Evolutionary conservation across 2,888 invertebrate species (phyloP).

Genomic region (Lapara coniferarum): DNA sequence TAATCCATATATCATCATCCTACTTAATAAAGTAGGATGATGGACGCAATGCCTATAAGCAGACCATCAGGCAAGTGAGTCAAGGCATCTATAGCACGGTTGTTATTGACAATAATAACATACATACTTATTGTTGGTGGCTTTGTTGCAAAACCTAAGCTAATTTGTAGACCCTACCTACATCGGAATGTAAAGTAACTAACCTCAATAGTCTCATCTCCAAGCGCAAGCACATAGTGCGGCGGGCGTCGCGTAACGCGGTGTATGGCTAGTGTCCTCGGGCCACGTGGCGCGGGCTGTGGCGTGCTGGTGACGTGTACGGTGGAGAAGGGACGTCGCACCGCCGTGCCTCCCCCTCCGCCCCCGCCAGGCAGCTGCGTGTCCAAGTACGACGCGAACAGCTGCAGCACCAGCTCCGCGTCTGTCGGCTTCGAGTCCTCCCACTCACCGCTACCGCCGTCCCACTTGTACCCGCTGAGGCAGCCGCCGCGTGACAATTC

Average conservation of each 20-base stretch:
- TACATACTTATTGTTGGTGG: too few species aligned
- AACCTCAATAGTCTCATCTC: slow-evolving; percentile 56
- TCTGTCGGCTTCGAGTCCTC: slow-evolving; percentile 93
- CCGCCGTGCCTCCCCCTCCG: slow-evolving; percentile 56
- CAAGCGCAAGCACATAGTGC: slow-evolving; percentile 87
- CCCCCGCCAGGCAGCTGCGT: slow-evolving; percentile 85
- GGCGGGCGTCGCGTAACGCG: slow-evolving; percentile 84
- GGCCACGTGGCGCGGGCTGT: slow-evolving; percentile 82
- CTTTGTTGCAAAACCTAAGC: too few species aligned
- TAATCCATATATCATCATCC: too few species aligned
- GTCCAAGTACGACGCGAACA: slow-evolving; percentile 94
- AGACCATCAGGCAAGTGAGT: too few species aligned
- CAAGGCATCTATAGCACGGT: background rate
- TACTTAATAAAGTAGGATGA: too few species aligned
- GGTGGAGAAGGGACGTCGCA: slow-evolving; percentile 57
- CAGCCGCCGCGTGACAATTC: slow-evolving; percentile 93
- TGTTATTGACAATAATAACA: slow-evolving; percentile 6
- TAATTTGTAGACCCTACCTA: too few species aligned
- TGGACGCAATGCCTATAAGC: too few species aligned
- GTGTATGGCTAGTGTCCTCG: slow-evolving; percentile 84
- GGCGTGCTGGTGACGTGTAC: slow-evolving; percentile 36
- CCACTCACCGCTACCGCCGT: slow-evolving; percentile 92
- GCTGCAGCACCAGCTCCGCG: slow-evolving; percentile 92
- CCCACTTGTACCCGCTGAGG: slow-evolving; percentile 95
- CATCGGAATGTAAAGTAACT: background rate